Conservation (phyloP, 1,140 invertebrate species). For the Atta cephalotes region DNA sequence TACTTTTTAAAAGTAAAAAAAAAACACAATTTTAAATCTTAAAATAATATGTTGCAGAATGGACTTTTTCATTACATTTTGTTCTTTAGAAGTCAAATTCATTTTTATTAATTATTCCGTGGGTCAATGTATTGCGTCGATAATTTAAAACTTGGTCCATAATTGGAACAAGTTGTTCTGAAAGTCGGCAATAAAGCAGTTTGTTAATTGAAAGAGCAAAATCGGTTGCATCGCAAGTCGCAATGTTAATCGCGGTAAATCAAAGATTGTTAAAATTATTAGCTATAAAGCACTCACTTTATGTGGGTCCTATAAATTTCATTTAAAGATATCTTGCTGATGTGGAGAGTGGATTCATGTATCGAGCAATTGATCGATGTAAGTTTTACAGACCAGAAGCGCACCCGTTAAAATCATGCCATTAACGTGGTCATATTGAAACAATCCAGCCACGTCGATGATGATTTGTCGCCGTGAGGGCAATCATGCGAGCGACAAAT, state of each 20-base stretch:
- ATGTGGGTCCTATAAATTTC: not conserved
- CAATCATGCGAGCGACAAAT: slow-evolving; percentile 77
- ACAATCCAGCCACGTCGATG: slow-evolving; percentile 35
- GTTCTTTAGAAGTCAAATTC: not conserved
- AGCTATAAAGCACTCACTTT: not conserved
- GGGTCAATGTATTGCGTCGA: not conserved
- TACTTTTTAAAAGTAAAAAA: not conserved
- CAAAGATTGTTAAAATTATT: slow-evolving; percentile 38
- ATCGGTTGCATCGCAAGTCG: not conserved
- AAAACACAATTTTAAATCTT: not conserved
- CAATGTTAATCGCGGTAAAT: slow-evolving; percentile 3
- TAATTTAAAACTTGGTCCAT: not conserved
- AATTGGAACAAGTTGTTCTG: not conserved
- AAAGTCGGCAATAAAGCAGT: not conserved
- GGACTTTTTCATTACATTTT: not conserved
- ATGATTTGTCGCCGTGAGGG: slow-evolving; percentile 75
- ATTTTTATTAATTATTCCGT: slow-evolving; percentile 7
- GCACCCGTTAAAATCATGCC: slow-evolving; percentile 46
- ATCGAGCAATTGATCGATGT: slow-evolving; percentile 29
- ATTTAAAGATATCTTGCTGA: not conserved
- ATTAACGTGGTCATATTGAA: slow-evolving; percentile 53
- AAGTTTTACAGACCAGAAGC: slow-evolving; percentile 38
- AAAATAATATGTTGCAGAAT: not conserved
- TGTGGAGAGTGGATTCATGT: not conserved
- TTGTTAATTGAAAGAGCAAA: not conserved